phyloP scores from a whole-genome alignment of 35 echinoderm and acorn worm genomes.

The Acanthaster planci region DNA sequence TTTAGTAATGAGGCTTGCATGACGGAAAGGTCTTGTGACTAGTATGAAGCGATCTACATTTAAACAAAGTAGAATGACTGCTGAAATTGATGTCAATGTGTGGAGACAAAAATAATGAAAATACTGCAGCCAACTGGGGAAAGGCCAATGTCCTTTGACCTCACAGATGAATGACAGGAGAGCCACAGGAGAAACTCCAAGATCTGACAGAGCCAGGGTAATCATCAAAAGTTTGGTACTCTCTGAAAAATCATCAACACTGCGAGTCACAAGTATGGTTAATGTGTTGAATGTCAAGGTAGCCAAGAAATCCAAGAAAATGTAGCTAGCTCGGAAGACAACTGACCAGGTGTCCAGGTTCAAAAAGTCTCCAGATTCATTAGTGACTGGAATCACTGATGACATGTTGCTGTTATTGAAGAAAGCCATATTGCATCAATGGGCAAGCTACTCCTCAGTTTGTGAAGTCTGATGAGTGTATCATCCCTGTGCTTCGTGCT shows the following conservation, averaged over 20 bases:
- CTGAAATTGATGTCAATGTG: neutral
- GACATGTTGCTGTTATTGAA: no score
- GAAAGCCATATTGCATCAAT: no score
- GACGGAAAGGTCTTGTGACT: conserved; percentile 4
- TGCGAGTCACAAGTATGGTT: neutral
- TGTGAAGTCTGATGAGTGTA: no score
- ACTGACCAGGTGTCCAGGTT: no score
- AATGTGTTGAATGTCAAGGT: neutral
- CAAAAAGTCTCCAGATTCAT: no score
- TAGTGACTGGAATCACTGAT: no score
- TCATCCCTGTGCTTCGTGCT: no score
- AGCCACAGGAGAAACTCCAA: neutral
- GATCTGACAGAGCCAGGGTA: neutral
- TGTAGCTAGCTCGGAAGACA: neutral
- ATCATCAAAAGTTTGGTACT: neutral
- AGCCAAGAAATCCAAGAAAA: neutral
- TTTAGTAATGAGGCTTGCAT: neutral
- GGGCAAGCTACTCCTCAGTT: no score
- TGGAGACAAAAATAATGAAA: neutral
- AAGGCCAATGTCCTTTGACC: neutral
- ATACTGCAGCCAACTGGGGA: neutral
- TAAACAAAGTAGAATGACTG: neutral
- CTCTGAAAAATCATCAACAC: conserved; percentile 1
- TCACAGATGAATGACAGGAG: neutral
- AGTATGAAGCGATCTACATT: neutral